Evolutionary conservation across 2,888 invertebrate species (phyloP), one percentile per base, ranked within the genome.

Genomic region (Oligia latruncula): DNA sequence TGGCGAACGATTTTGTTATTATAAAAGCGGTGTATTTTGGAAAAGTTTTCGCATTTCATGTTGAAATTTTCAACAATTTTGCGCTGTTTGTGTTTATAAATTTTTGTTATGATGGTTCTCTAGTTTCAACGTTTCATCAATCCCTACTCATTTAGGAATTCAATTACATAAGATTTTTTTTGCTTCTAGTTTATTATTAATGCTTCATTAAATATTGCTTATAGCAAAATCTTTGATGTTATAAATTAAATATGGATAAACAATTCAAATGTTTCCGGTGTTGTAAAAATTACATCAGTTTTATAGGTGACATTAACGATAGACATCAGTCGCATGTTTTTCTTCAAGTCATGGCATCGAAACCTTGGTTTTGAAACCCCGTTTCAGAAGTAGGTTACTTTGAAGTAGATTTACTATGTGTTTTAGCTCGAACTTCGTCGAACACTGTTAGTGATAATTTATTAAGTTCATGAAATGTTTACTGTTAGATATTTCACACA

Each of bases 381-480:
- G 87, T 93, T 95, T 89, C 85, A 73, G 74, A 95, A 91, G 78
- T 94, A 92, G 95, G 95, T 95, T 92, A 89, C 93, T 94, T 95
- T 95, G 94, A 95, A 93, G 93, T 92, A 91, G 72, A 92, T 94
- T 94, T 93, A 94, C 90, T 90, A 90, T 87, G 86, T 84, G 90
- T 89, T 92, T 90, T 83, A 88, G 64, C 76, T 76, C 72, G 82
- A 88, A 89, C 78, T 85, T 89, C 86, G 87, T 85, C 85, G 88
- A 89, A 87, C 77, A 77, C 77, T 88, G 83, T 85, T 81, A 68
- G 77, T 67, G 79, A 91, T 93, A 95, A 94, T 95, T 95, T 94
- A 94, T 94, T 91, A 93, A 93, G 92, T 93, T 93, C 92, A 88
- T 91, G 86, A 83, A 91, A 91, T 91, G 91, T 91, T 90, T 90